Evolutionary conservation across 2,888 invertebrate species (phyloP), one percentile per base, ranked within the genome.

Genomic region (Ceratothoa steindachneri): DNA sequence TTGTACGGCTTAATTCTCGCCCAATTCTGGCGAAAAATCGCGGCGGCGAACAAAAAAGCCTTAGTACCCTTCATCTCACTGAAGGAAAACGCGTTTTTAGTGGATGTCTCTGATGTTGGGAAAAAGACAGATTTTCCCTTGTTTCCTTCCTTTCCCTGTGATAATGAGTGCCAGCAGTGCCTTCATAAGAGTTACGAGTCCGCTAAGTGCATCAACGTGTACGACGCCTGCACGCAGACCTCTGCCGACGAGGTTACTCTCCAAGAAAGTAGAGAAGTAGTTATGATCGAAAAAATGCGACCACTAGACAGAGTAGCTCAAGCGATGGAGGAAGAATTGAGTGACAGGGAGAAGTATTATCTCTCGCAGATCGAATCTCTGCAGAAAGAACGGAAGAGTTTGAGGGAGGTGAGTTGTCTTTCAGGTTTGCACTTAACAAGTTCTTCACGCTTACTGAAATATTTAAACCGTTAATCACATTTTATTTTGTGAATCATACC

Each of bases 331-430:
- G 60, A 60, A 60, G 27, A 24, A 22, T 60, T 60, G 29, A 74
- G 70, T 41, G 74, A 76, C 28, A 65, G 79, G n/a, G 79, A 79
- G 29, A 28, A 74, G 64, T 79, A 41, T 30, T 79, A 79, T 65
- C 60, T 79, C 28, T 72, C 74, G 52, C 79, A 79, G 66, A 79
- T 79, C 28, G 79, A 79, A 53, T 30, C 70, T 29, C 60, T 79
- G 12, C 79, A 79, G 28, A 72, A 52, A 65, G 79, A 79, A 55
- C 74, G 76, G 64, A 79, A 74, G n/a, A 76, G 12, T 27, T 53
- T 79, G 0, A 68, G 79, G 27, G 76, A 76, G 72, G 78, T 78
- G 66, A 41, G 71, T 29, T 28, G 15, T 67, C 15, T n/a, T n/a
- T n/a, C n/a, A n/a, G n/a, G n/a, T n/a, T n/a, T n/a, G n/a, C n/a